Evolutionary conservation across 2,797 vertebrate species (phyloP), one percentile per base, ranked within the genome.

Genomic region (Cirrhinus mrigala): DNA sequence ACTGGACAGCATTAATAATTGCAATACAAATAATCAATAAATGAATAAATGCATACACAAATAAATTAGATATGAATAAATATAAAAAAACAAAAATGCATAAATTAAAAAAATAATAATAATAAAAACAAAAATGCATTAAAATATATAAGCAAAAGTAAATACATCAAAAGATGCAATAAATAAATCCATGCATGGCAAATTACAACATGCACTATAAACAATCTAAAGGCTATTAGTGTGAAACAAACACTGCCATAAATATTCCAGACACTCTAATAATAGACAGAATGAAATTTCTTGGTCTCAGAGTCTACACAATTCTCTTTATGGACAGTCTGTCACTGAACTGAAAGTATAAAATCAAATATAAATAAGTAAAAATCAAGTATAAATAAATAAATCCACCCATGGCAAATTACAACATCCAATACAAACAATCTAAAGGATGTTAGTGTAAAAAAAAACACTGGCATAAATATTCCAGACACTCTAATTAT

Each of bases 401-500:
- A 29, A 22, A 50, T 29, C 27, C 16, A 24, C 27, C 12, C 52
- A 20, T 27, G 10, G 52, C 6, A 82, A 60, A 73, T 6, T n/a
- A 50, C 64, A 81, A 24, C 48, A 56, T 2, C 0, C 29, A 70
- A 22, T 81, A 11, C 6, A 70, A 69, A 70, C 9, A 54, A 56
- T 62, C 24, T 71, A 27, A 73, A 50, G 54, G 40, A 7, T 74
- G 33, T 44, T 56, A 71, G 40, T 82, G 18, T n/a, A 10, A 73
- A 50, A 82, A 74, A n/a, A 70, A 81, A 27, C 33, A 52, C 22
- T 33, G 24, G 60, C 24, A 62, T 74, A 74, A 74, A 74, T 62
- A 73, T 33, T 62, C 54, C 68, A 82, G 68, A 82, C 68, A 60
- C 40, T 29, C 52, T 46, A 73, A 48, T 73, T 74, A 73, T 73